Evolutionary conservation across 2,888 invertebrate genomes (phyloP).

Genomic region (Aethes cnicana): DNA sequence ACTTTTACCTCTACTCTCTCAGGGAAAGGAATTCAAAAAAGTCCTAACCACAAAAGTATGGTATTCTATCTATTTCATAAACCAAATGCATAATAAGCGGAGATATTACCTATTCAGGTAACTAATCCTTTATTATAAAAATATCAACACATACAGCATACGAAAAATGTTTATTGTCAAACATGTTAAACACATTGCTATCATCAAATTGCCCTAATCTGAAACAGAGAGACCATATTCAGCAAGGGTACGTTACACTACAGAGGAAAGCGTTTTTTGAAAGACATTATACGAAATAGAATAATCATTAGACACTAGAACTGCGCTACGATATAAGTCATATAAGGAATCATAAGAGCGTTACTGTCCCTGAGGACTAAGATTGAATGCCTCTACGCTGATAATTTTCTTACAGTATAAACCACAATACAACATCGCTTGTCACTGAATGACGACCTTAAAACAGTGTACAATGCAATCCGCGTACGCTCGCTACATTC

Average conservation of each 20-base stretch:
- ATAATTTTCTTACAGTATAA: background rate
- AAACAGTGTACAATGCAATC: conserved; percentile 41
- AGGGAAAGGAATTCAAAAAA: too few relatives aligned
- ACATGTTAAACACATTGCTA: conserved; percentile 43
- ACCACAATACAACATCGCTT: background rate
- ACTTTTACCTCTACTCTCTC: too few relatives aligned
- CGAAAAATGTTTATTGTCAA: conserved; percentile 22
- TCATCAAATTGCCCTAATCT: conserved; percentile 45
- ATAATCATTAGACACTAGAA: background rate
- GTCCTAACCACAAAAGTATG: too few relatives aligned
- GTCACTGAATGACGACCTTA: background rate
- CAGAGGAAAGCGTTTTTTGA: conserved; percentile 1
- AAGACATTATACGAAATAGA: too few relatives aligned
- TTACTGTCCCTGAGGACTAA: too few relatives aligned
- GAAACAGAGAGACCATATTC: conserved; percentile 38
- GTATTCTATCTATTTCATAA: too few relatives aligned
- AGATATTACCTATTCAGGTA: background rate
- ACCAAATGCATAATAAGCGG: too few relatives aligned
- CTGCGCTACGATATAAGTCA: background rate
- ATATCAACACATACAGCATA: background rate
- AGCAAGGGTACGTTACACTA: background rate
- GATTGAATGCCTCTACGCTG: too few relatives aligned
- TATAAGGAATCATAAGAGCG: too few relatives aligned
- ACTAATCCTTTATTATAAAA: background rate
- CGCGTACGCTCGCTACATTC: conserved; percentile 47